A percentile compares a stretch with the other conserved stretches of the same genome.
These are phyloP conservation scores for Alectura lathami DNA, from an alignment of 2,113 vertebrate species.

Conservation along the genomic window DNA sequence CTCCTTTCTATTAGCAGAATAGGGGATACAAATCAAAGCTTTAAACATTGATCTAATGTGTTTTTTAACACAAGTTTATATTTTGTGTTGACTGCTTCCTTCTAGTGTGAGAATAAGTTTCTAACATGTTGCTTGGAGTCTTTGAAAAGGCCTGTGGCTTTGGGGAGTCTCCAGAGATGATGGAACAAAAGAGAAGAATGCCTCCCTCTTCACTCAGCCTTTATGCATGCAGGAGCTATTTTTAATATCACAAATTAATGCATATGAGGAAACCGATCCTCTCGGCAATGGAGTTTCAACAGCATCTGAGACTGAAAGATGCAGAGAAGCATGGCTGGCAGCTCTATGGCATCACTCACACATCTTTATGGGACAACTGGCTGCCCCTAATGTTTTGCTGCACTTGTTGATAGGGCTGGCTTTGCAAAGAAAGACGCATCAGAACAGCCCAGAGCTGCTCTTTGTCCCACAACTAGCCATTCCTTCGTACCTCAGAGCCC, in stretches of 20 bases:
- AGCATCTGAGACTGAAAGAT: neutral
- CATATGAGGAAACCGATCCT: neutral
- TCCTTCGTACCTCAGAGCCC: neutral
- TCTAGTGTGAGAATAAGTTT: neutral
- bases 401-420: neutral
- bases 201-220: neutral
- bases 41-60: neutral
- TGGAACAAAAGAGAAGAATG: neutral
- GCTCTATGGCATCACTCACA: neutral
- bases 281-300: neutral
- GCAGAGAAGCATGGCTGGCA: neutral
- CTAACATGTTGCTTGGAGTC: neutral
- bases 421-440: neutral
- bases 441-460: neutral
- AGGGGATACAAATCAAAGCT: neutral
- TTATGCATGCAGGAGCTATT: neutral
- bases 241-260: slow-evolving; percentile 8
- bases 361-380: neutral
- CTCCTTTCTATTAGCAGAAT: neutral
- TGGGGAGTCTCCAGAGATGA: neutral
- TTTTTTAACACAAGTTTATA: neutral
- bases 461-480: neutral
- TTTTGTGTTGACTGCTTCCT: neutral
- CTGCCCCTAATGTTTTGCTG: neutral
- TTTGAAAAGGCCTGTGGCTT: neutral